Evolutionary conservation across 1,140 invertebrate species (phyloP).

Genomic region (Tetragonula clypearis): DNA sequence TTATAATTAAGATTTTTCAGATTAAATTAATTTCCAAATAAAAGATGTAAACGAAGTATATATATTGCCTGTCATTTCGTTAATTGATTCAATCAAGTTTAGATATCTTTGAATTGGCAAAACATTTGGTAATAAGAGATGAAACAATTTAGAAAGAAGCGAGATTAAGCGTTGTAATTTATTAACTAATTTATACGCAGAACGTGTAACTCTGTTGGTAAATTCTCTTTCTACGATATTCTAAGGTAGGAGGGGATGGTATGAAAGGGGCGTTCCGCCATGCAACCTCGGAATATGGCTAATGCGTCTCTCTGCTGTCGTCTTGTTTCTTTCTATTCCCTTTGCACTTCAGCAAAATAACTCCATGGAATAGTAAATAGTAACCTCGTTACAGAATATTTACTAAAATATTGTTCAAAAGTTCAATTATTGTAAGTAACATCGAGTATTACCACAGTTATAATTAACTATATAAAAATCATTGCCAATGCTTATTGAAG

Average conservation of each 20-base stretch:
- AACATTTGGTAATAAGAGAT: background rate
- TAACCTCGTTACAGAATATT: conserved; percentile 5
- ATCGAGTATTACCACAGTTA: background rate
- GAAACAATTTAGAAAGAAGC: background rate
- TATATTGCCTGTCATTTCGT: background rate
- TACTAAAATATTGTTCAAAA: background rate
- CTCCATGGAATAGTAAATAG: background rate
- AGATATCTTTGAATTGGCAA: no score
- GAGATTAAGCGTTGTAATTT: conserved; percentile 35
- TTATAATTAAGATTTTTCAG: background rate
- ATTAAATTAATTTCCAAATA: background rate
- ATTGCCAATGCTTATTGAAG: no score
- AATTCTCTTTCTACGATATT: conserved; percentile 46
- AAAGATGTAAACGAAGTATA: background rate
- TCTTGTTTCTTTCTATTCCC: conserved; percentile 52
- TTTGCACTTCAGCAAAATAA: conserved; percentile 1
- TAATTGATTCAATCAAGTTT: background rate
- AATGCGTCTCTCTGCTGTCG: conserved; percentile 72
- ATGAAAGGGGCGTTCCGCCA: conserved; percentile 77
- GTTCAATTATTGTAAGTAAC: background rate
- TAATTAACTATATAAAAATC: background rate
- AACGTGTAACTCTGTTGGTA: conserved; percentile 5
- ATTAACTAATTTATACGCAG: conserved; percentile 44
- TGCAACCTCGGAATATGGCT: conserved; percentile 79
- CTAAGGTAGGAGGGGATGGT: conserved; percentile 44